A percentile compares a stretch with the other conserved stretches of the same genome.
Evolutionary conservation across 1,140 invertebrate species (phyloP).

Genomic region (Halesus radiatus): DNA sequence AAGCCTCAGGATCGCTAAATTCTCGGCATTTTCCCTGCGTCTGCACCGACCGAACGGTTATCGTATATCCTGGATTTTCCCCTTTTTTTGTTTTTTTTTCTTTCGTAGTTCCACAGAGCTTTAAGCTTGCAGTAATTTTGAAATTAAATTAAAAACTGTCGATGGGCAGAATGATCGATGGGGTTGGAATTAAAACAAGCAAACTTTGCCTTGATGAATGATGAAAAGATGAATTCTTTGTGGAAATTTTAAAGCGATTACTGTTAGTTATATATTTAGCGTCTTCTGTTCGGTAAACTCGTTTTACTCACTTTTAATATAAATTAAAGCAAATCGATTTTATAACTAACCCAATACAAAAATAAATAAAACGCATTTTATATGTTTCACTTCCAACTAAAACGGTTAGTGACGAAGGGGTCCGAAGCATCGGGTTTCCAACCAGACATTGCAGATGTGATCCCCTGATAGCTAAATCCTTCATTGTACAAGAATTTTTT

Average conservation of each 20-base stretch:
- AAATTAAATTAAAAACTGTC: constrained; percentile 29
- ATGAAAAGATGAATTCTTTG: not conserved
- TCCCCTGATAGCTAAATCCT: no score
- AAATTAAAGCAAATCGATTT: no score
- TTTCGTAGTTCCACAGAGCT: not conserved
- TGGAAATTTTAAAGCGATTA: not conserved
- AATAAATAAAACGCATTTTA: no score
- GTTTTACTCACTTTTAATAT: no score
- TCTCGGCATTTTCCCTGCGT: constrained; percentile 27
- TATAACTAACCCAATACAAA: no score
- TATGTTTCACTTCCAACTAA: no score
- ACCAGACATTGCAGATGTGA: no score
- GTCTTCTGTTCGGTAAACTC: not conserved
- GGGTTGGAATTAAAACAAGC: not conserved
- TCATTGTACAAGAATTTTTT: no score
- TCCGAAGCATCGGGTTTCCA: no score
- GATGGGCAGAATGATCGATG: constrained; percentile 5
- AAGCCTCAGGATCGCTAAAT: constrained; percentile 38
- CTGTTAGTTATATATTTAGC: not conserved
- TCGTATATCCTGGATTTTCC: constrained; percentile 20
- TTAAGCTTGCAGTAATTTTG: constrained; percentile 14
- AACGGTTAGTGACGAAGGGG: no score
- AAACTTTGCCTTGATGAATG: not conserved
- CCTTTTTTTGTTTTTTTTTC: not conserved
- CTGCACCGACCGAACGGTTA: constrained; percentile 9